Evolutionary conservation across 2,113 vertebrate genomes (phyloP), one percentile per base, ranked within the genome.

Genomic region (Progne subis): DNA sequence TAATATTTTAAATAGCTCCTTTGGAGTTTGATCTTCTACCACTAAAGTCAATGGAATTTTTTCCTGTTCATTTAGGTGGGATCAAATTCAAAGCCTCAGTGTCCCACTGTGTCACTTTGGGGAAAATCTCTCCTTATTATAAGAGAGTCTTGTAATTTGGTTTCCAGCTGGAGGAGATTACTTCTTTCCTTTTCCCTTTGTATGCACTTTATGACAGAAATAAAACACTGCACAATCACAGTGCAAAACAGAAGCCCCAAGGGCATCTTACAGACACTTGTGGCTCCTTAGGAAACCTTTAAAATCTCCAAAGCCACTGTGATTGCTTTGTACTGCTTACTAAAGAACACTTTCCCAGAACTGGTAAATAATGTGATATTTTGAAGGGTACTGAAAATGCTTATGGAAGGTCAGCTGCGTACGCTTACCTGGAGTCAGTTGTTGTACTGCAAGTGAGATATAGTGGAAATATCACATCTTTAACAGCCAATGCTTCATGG

Each of bases 171-270:
- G 61, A 93, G 77, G 86, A 96, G 93, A 96, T 96, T 94, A 81
- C 49, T 93, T 94, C 82, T 92, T 93, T 90, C 65, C 26, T 88
- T 95, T 87, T 92, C 41, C 52, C 29, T 93, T 94, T 97, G 56
- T 93, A 67, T 84, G 77, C 56, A 74, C 64, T 96, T 95, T 92
- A 92, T 82, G 90, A 65, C 60, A 84, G 82, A 92, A 92, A 96
- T 96, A 93, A 97, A 95, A 52, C 90, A 61, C 94, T 75, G 53
- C 68, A 86, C 76, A 92, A 93, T 88, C 88, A 86, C 82, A 61
- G 88, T 82, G 92, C 90, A 97, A 94, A 95, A 92, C 86, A 96
- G 77, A 92, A 94, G 65, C 74, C 88, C 96, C 88, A 92, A 96
- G 82, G 92, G 92, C 90, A 90, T 94, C 88, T 92, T 81, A 55